Evolutionary conservation across 2,797 vertebrate genomes (phyloP).

Genomic region (Poecilia wingei): DNA sequence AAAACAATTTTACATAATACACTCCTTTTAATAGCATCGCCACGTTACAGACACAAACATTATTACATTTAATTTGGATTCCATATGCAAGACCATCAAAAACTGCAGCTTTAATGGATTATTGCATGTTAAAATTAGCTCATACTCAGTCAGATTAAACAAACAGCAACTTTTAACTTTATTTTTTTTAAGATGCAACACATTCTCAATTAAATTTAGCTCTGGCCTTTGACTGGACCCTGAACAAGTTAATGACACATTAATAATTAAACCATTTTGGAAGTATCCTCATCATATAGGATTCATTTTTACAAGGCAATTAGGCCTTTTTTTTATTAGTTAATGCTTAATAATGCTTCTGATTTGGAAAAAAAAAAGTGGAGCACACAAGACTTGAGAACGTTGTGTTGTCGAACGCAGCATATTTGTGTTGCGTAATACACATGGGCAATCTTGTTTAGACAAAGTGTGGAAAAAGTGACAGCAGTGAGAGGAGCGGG

Average conservation of each 20-base stretch:
- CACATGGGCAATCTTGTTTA: constrained; percentile 62
- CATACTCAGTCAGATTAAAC: background rate
- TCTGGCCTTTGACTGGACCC: background rate
- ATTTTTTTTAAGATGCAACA: background rate
- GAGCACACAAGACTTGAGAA: constrained; percentile 21
- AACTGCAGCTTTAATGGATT: background rate
- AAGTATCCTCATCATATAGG: background rate
- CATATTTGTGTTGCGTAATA: constrained; percentile 45
- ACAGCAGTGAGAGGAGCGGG: constrained; percentile 40
- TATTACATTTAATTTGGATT: background rate
- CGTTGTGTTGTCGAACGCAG: constrained; percentile 18
- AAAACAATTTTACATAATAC: no score
- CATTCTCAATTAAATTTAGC: background rate
- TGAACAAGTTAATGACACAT: background rate
- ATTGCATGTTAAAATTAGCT: background rate
- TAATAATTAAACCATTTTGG: background rate
- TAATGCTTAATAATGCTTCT: background rate
- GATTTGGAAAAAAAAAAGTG: constrained; percentile 17
- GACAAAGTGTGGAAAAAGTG: constrained; percentile 61
- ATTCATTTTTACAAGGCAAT: constrained; percentile 12
- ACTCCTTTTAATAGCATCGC: no score
- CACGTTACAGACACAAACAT: background rate
- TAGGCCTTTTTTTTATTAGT: constrained; percentile 16
- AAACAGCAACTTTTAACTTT: background rate
- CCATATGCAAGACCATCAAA: background rate